Evolutionary conservation across 2,113 vertebrate genomes (phyloP), one percentile per base, ranked within the genome.

Genomic region (Apteryx mantelli): DNA sequence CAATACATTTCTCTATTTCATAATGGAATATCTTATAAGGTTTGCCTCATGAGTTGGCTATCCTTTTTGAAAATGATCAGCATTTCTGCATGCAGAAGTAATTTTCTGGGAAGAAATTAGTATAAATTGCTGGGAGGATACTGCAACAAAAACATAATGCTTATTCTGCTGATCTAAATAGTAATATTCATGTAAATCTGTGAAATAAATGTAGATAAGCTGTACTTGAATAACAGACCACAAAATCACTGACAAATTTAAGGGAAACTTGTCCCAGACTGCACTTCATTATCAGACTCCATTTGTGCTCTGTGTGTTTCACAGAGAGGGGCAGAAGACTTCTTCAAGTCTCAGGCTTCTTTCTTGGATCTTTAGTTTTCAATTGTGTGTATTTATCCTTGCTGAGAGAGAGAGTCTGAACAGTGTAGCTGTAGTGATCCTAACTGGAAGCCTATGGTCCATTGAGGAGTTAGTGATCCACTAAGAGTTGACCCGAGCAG

Each of bases 401-500:
- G 10, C 26, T 28, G n/a, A 58, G 34, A 52, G 50, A 53, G 48
- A 60, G 17, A 10, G 24, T 36, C 60, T 56, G 66, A 61, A 61
- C 10, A 25, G 22, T 1, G 3, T 20, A 69, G 40, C 17, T 13
- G 32, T 25, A 56, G 36, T 2, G 4, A 38, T 48, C 13, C 24
- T 42, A 42, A 61, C 5, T 0, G 1, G 10, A 14, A 48, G 22
- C 5, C 12, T 1, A 2, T 3, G 22, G 42, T 22, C 19, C 21
- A 7, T 21, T 2, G 8, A 53, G 21, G 44, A 79, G 3, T 4
- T 25, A 25, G 30, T 38, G 78, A 50, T 50, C 18, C 26, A 5
- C 40, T 11, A 42, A 64, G 3, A 40, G 26, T 15, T 40, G 32
- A 22, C 14, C 6, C 32, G 32, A 58, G 13, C 16, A 61, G 26